Evolutionary conservation across 2,888 invertebrate species (phyloP).

Genomic region (Drosophila robusta): DNA sequence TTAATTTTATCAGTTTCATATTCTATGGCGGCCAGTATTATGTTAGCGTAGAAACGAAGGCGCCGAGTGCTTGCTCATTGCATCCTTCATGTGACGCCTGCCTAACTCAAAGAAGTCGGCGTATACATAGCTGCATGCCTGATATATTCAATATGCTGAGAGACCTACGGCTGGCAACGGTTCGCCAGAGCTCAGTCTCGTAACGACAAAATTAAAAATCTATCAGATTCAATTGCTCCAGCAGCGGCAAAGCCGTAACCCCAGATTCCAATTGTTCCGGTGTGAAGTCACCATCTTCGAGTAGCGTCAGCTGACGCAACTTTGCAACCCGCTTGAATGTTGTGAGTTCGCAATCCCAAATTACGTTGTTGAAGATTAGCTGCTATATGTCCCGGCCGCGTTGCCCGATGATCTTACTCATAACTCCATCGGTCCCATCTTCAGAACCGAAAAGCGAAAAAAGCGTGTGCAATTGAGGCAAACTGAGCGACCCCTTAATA

Average conservation of each 20-base stretch:
- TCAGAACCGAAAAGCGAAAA: neutral
- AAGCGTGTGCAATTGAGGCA: slow-evolving; percentile 20
- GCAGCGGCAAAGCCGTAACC: neutral
- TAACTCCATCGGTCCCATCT: neutral
- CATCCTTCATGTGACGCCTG: slow-evolving; percentile 13
- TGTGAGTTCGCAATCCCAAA: neutral
- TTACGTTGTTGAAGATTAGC: slow-evolving; percentile 1
- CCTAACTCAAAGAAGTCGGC: slow-evolving; percentile 6
- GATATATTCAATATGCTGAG: slow-evolving; percentile 27
- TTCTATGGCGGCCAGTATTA: neutral
- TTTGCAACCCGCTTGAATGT: neutral
- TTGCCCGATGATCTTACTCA: neutral
- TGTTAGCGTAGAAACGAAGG: slow-evolving; percentile 18
- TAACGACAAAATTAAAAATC: neutral
- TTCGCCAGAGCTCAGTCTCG: slow-evolving; percentile 35
- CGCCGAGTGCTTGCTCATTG: neutral
- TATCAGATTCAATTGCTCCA: slow-evolving; percentile 29
- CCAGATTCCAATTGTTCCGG: neutral
- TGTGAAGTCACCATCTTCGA: slow-evolving; percentile 1
- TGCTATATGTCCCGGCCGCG: slow-evolving; percentile 11
- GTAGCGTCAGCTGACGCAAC: slow-evolving; percentile 9
- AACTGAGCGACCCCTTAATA: neutral
- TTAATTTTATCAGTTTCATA: too few species aligned
- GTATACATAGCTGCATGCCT: slow-evolving; percentile 9
- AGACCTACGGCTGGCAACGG: slow-evolving; percentile 4